Conservation (phyloP, 2,113 vertebrate species). For the Gadus chalcogrammus region DNA sequence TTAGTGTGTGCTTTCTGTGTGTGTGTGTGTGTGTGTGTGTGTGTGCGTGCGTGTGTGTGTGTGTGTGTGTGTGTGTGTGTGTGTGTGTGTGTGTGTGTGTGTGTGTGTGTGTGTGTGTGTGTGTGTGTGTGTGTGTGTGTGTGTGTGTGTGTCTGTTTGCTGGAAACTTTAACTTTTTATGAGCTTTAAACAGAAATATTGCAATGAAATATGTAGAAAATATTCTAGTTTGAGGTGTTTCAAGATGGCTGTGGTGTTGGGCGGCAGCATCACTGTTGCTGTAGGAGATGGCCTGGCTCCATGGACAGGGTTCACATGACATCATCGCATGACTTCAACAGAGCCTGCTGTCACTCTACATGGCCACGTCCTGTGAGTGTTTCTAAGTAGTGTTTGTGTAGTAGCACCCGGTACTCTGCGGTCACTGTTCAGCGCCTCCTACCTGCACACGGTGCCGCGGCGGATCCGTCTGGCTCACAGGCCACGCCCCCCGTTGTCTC, state of each 20-base stretch:
- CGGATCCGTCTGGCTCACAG: constrained; percentile 75
- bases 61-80: background rate
- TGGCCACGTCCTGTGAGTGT: too few relatives aligned
- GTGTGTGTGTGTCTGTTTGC: background rate
- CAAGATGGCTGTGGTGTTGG: too few relatives aligned
- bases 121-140: background rate
- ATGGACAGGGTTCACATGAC: too few relatives aligned
- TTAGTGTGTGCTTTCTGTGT: background rate
- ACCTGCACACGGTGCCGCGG: constrained; percentile 76
- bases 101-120: background rate
- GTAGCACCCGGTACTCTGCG: background rate
- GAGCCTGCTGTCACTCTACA: too few relatives aligned
- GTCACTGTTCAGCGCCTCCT: constrained; percentile 19
- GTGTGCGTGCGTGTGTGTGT: background rate
- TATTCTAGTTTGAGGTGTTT: too few relatives aligned
- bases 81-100: background rate
- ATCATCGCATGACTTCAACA: too few relatives aligned
- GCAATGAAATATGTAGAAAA: too few relatives aligned
- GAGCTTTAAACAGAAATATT: too few relatives aligned
- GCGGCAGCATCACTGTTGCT: too few relatives aligned
- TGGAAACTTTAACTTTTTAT: too few relatives aligned
- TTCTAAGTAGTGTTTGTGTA: background rate
- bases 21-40: background rate
- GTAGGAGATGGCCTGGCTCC: too few relatives aligned
- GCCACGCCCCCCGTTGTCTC: constrained; percentile 72